Conservation (phyloP, 92 coral and sea anemone genomes). For the Plumapathes pennacea region DNA sequence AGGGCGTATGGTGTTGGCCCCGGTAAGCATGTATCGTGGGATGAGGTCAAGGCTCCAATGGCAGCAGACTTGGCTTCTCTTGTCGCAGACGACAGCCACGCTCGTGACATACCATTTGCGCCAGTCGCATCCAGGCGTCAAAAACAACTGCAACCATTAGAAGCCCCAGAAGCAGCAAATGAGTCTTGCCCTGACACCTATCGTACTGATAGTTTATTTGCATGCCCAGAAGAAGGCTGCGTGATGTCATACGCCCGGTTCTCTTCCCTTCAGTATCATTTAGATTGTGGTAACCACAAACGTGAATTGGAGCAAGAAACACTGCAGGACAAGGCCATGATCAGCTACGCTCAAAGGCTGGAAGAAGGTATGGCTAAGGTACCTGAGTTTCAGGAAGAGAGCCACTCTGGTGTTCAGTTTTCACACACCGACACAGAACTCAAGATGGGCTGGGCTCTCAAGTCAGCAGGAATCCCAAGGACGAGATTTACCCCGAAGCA, state of each 20-base stretch:
- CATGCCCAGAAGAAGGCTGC: constrained; percentile 47
- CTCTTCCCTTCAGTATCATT: constrained; percentile 36
- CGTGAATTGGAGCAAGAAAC: constrained; percentile 43
- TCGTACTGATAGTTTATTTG: constrained; percentile 13
- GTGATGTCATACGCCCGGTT: constrained; percentile 26
- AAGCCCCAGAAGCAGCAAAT: no score
- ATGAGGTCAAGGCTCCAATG: no score
- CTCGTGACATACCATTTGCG: no score
- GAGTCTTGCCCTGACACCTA: no score
- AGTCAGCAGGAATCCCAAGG: background rate
- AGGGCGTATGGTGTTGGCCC: constrained; percentile 10
- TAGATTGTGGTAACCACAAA: constrained; percentile 46
- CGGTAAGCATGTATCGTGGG: no score
- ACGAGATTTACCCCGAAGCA: background rate
- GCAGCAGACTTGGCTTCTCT: no score
- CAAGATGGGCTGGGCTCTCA: constrained; percentile 27
- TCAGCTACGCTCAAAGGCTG: constrained; percentile 35
- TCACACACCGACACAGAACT: constrained; percentile 2
- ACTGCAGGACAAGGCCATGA: constrained; percentile 48
- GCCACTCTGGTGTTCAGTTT: constrained; percentile 4
- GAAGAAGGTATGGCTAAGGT: constrained; percentile 30
- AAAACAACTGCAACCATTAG: no score
- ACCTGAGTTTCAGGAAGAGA: constrained; percentile 4
- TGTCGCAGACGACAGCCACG: no score
- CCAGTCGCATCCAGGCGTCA: no score